Evolutionary conservation across 2,797 vertebrate species (phyloP), one percentile per base, ranked within the genome.

Genomic region (Gephyroberyx darwinii): DNA sequence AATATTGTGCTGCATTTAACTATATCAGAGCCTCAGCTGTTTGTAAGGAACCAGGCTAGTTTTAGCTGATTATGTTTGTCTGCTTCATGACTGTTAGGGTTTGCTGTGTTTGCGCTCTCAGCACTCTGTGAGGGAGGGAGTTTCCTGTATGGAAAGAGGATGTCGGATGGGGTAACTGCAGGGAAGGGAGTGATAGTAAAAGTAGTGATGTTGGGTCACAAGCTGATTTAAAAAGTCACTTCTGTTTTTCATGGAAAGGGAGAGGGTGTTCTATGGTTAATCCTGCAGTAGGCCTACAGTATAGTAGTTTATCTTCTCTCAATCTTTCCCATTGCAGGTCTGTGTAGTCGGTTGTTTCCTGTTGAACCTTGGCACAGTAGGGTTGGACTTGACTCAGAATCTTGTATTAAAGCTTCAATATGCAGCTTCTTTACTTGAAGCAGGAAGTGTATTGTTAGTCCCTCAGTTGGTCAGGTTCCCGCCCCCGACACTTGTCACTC

Each of bases 141-240:
- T 55, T 85, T 88, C 83, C 77, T 80, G 58, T 80, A 19, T 81
- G 73, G 74, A 68, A 74, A 58, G 61, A 66, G 67, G 69, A 78
- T 71, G 64, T 73, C 39, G 19, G 19, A 61, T 17, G 12, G 50
- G 63, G 56, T 17, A 31, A 17, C 43, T 16, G 26, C 55, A 65
- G 31, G 14, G 33, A 57, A 52, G 19, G 57, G 13, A 37, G 37
- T 22, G 35, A 71, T 43, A 43, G 26, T 50, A 5, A 35, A 26
- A 60, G n/a, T 30, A 8, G 14, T 12, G 6, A 59, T 31, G n/a
- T 56, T 56, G 2, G 14, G 45, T 43, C 22, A 65, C 26, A 65
- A 43, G 5, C 14, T n/a, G 12, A 52, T 6, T 6, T 12, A 53
- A 5, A 50, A 35, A 60, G 9, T 47, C 45, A 7, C 31, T 20